Conservation (phyloP, 2,797 vertebrate genomes). For the Betta splendens region DNA sequence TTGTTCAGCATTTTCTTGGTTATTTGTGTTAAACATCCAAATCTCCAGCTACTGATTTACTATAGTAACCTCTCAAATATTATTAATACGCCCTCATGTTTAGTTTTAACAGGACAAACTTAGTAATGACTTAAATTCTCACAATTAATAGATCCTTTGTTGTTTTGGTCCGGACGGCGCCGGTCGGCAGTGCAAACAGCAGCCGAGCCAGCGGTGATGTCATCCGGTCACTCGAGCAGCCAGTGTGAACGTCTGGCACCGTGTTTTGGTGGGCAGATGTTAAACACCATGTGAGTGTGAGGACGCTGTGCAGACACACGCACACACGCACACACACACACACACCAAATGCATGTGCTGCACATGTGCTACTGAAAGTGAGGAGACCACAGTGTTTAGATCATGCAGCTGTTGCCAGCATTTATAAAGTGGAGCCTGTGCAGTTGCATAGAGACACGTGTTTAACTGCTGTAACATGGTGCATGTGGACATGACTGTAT, state of each 20-base stretch:
- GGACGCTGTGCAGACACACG: slow-evolving; percentile 9
- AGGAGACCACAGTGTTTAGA: background rate
- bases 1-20: too few relatives aligned
- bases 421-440: background rate
- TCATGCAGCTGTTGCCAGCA: background rate
- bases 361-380: slow-evolving; percentile 37
- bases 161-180: slow-evolving; percentile 50
- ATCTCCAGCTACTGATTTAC: too few relatives aligned
- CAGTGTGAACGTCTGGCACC: slow-evolving; percentile 64
- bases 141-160: slow-evolving; percentile 19
- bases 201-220: slow-evolving; percentile 69
- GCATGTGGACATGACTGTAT: too few relatives aligned
- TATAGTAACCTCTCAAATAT: too few relatives aligned
- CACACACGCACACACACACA: slow-evolving; percentile 6
- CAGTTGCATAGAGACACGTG: too few relatives aligned
- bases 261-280: slow-evolving; percentile 71
- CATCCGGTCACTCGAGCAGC: slow-evolving; percentile 54
- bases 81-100: too few relatives aligned
- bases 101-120: too few relatives aligned
- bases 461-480: too few relatives aligned
- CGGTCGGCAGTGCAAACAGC: slow-evolving; percentile 67
- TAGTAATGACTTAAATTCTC: slow-evolving; percentile 37
- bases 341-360: slow-evolving; percentile 15
- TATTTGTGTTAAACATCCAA: too few relatives aligned
- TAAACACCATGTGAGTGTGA: slow-evolving; percentile 35